phyloP scores from a whole-genome alignment of 2,888 invertebrate genomes.

The Scrobipalpa atriplicella region DNA sequence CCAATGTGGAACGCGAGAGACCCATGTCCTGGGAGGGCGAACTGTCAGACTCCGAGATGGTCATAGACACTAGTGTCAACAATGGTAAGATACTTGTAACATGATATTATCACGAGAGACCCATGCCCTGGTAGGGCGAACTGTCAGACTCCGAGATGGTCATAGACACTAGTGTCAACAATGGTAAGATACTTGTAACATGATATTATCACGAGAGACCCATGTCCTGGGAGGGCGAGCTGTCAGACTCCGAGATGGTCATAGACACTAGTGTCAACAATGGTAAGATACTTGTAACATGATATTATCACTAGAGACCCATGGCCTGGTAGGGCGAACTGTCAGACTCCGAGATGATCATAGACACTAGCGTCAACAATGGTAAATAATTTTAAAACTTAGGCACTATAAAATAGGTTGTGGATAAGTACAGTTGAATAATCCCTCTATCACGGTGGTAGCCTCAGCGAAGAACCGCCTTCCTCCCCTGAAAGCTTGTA shows the following conservation, averaged over 20 bases:
- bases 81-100: slow-evolving; percentile 61
- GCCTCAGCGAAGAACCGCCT: no score
- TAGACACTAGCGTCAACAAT: slow-evolving; percentile 71
- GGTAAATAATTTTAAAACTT: no score
- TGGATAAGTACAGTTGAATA: no score
- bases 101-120: slow-evolving; percentile 85
- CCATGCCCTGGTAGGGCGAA: slow-evolving; percentile 98
- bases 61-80: slow-evolving; percentile 72
- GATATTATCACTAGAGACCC: slow-evolving; percentile 86
- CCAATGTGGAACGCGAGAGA: slow-evolving; percentile 75
- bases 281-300: slow-evolving; percentile 54
- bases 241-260: slow-evolving; percentile 92
- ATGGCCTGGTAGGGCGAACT: slow-evolving; percentile 98
- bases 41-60: slow-evolving; percentile 92
- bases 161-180: slow-evolving; percentile 72
- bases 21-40: slow-evolving; percentile 99
- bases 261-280: slow-evolving; percentile 74
- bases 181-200: slow-evolving; percentile 58
- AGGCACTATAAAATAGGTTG: no score
- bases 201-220: slow-evolving; percentile 87
- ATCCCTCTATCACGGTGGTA: no score
- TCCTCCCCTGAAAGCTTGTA: no score
- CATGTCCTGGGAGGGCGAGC: slow-evolving; percentile 97
- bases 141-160: slow-evolving; percentile 92
- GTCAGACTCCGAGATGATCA: slow-evolving; percentile 90